phyloP scores from a whole-genome alignment of 2,113 vertebrate genomes.

The Nyctereutes procyonoides region DNA sequence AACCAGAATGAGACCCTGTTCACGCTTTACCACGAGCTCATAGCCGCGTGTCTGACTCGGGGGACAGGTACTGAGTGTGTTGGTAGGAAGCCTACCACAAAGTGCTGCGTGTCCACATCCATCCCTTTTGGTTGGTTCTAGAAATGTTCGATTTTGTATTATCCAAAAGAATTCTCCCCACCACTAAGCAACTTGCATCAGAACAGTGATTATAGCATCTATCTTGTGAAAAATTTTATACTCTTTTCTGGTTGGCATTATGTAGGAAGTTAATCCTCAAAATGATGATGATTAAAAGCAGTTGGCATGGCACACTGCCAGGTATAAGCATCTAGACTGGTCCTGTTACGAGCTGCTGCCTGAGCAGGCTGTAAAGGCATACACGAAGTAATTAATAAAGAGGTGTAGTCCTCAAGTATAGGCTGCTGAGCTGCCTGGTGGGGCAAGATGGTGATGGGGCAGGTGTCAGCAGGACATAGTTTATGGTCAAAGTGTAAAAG shows the following conservation, averaged over 20 bases:
- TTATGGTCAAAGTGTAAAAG: conserved; percentile 92
- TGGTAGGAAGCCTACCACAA: not conserved
- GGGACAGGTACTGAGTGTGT: not conserved
- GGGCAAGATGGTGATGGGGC: conserved; percentile 90
- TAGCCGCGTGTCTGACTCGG: not conserved
- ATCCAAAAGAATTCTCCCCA: not conserved
- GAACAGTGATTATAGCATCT: not conserved
- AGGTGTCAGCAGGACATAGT: conserved; percentile 89
- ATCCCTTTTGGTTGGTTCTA: not conserved
- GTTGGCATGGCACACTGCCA: conserved; percentile 74
- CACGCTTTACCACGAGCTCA: not conserved
- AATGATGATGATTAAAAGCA: conserved; percentile 1
- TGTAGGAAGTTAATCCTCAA: not conserved
- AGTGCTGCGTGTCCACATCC: not conserved
- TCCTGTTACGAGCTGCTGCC: conserved; percentile 84
- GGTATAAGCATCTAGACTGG: conserved; percentile 79
- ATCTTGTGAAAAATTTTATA: not conserved
- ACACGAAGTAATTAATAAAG: conserved; percentile 91
- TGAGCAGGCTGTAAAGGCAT: conserved; percentile 87
- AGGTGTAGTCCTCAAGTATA: conserved; percentile 92
- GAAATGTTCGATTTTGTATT: not conserved
- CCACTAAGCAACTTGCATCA: not conserved
- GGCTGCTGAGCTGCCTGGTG: conserved; percentile 87
- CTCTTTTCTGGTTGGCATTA: not conserved
- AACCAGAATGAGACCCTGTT: not conserved